A percentile compares a stretch with the other conserved stretches of the same genome.
phyloP scores from a whole-genome alignment of 53 echinoderm and acorn worm genomes.

The Hippasteria phrygiana region DNA sequence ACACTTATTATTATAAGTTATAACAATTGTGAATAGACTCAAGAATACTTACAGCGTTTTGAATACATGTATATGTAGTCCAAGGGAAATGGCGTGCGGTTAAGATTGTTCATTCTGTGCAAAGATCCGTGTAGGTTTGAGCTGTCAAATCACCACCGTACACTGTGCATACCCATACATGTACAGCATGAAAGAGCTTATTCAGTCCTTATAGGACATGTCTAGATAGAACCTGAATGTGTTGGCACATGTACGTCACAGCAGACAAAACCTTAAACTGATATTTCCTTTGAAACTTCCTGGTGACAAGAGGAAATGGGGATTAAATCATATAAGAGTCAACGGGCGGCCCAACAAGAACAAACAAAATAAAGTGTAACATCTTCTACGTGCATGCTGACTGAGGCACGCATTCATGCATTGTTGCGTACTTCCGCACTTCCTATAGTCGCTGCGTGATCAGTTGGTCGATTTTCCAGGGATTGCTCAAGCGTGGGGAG shows the following conservation, averaged over 20 bases:
- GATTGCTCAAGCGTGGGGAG: slow-evolving; percentile 21
- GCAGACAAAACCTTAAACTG: slow-evolving; percentile 24
- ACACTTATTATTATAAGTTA: neutral
- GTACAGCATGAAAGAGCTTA: neutral
- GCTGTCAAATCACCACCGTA: neutral
- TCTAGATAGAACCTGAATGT: neutral
- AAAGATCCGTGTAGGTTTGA: neutral
- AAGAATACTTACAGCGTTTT: slow-evolving; percentile 37
- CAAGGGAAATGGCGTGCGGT: slow-evolving; percentile 27
- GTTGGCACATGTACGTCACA: neutral
- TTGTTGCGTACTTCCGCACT: neutral
- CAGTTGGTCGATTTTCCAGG: slow-evolving; percentile 3
- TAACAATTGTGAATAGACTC: neutral
- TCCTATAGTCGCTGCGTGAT: neutral
- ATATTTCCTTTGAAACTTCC: slow-evolving; percentile 54
- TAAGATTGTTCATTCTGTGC: slow-evolving; percentile 26
- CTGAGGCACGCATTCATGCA: neutral
- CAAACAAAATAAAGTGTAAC: neutral
- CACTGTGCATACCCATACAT: neutral
- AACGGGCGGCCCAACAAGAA: neutral
- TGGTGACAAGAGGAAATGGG: slow-evolving; percentile 44
- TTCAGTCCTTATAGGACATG: neutral
- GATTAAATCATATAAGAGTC: neutral
- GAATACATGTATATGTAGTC: slow-evolving; percentile 46
- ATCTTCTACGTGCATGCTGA: neutral